These are phyloP conservation scores for Ficedula albicollis DNA, from an alignment of 2,797 vertebrate genomes.

Conservation along the genomic window DNA sequence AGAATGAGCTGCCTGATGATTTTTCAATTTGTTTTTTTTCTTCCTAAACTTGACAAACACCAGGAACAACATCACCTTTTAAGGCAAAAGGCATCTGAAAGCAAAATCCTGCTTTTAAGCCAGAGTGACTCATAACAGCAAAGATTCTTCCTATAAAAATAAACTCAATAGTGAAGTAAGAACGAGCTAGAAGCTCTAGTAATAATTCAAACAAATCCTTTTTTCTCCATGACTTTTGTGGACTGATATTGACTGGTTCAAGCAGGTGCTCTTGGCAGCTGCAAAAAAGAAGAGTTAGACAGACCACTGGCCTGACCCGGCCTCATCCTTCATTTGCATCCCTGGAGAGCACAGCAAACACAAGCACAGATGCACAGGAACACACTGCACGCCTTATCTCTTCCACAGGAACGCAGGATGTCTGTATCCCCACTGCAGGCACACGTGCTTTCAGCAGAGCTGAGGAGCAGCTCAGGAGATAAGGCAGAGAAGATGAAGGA, in stretches of 20 bases:
- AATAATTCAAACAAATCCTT: not conserved
- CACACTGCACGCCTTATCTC: not conserved
- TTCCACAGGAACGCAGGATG: not conserved
- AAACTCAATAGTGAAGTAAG: slow-evolving; percentile 4
- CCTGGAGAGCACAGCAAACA: not conserved
- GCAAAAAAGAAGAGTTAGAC: not conserved
- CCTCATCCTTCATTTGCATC: not conserved
- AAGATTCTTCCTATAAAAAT: slow-evolving; percentile 28
- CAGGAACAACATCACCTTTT: slow-evolving; percentile 54
- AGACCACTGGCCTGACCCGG: not conserved
- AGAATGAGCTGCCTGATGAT: not conserved
- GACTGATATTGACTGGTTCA: not conserved
- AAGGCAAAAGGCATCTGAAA: slow-evolving; percentile 54
- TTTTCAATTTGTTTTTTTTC: not conserved
- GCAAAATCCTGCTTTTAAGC: slow-evolving; percentile 40
- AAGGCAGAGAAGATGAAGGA: not conserved
- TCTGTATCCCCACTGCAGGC: not conserved
- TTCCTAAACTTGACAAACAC: not conserved
- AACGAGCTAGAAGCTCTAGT: not conserved
- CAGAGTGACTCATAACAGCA: slow-evolving; percentile 40
- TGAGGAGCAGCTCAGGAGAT: not conserved
- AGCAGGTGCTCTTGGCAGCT: not conserved
- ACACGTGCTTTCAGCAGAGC: not conserved
- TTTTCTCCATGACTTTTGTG: not conserved
- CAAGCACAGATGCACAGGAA: not conserved